Evolutionary conservation across 2,888 invertebrate genomes (phyloP).

Genomic region (Nymphalis polychloros): DNA sequence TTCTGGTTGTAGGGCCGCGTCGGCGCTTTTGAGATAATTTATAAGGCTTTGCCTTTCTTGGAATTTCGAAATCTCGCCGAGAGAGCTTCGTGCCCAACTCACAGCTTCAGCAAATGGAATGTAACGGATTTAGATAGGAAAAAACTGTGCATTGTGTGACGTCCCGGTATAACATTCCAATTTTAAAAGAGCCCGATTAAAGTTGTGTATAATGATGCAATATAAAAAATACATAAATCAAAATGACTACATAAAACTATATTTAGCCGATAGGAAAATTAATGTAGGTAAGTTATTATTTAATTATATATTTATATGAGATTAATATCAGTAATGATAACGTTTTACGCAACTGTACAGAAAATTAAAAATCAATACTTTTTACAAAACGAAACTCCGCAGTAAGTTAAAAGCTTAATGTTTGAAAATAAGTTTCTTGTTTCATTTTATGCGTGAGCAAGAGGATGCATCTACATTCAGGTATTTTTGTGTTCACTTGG

Average conservation of each 20-base stretch:
- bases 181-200: constrained; percentile 24
- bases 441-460: constrained; percentile 30
- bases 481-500: constrained; percentile 34
- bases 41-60: constrained; percentile 80
- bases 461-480: constrained; percentile 32
- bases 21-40: constrained; percentile 82
- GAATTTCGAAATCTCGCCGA: constrained; percentile 80
- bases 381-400: constrained; percentile 15
- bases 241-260: neutral
- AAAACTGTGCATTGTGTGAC: constrained; percentile 66
- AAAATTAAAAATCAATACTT: constrained; percentile 9
- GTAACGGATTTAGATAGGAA: constrained; percentile 77
- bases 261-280: neutral
- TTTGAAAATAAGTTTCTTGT: constrained; percentile 31
- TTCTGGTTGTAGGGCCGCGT: constrained; percentile 77
- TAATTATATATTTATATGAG: neutral
- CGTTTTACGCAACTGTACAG: constrained; percentile 4
- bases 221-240: neutral
- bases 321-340: neutral
- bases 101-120: constrained; percentile 74
- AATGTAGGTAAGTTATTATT: too few relatives aligned
- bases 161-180: constrained; percentile 43
- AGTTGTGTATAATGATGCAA: constrained; percentile 24
- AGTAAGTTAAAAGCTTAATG: constrained; percentile 23
- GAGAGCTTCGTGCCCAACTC: constrained; percentile 64